phyloP scores from a whole-genome alignment of 1,140 invertebrate species.

The Amphibalanus amphitrite region DNA sequence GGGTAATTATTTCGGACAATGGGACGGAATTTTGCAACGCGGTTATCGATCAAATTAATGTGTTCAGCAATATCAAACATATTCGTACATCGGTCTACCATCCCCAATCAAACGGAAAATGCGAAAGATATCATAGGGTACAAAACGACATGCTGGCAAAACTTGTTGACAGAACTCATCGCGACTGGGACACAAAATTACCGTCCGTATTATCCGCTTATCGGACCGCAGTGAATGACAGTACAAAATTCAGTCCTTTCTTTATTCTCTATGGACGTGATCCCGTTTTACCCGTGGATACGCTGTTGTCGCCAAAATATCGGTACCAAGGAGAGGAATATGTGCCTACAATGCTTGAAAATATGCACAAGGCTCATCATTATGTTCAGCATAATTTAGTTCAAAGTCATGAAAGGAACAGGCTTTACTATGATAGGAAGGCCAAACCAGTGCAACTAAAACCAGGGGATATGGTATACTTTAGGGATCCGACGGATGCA shows the following conservation, averaged over 20 bases:
- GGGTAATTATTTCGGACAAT: neutral
- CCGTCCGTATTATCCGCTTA: neutral
- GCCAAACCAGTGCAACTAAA: no score
- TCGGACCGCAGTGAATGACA: neutral
- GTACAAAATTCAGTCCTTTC: neutral
- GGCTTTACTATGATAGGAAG: no score
- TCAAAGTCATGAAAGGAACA: no score
- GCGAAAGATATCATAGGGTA: neutral
- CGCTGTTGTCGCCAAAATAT: neutral
- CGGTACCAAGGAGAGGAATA: neutral
- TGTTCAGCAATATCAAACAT: neutral
- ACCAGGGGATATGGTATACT: no score
- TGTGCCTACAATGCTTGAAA: neutral
- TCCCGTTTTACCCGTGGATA: neutral
- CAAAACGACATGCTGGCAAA: neutral
- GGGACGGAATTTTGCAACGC: neutral
- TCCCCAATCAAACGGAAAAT: neutral
- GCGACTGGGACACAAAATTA: neutral
- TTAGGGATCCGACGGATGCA: no score
- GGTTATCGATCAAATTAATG: neutral
- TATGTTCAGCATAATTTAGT: no score
- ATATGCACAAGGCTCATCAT: no score
- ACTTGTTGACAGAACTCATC: neutral
- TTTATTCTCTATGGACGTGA: neutral
- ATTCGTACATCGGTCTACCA: neutral